phyloP scores from a whole-genome alignment of 2,888 invertebrate species.

The Parapristionchus giblindavisi region DNA sequence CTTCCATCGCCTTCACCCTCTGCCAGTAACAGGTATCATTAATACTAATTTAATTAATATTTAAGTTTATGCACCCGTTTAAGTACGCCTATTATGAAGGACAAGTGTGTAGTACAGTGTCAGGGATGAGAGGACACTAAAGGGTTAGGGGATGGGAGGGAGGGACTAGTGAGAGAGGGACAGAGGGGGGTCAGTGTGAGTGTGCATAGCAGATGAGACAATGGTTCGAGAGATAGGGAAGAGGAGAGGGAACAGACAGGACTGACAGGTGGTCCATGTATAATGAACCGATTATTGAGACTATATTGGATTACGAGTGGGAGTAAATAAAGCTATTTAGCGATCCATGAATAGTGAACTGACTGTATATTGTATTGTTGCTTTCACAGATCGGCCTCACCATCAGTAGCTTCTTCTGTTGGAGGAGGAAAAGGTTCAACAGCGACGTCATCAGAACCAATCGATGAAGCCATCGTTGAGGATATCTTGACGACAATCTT shows the following conservation, averaged over 20 bases:
- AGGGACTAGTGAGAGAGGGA: neutral
- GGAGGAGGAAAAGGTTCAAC: neutral
- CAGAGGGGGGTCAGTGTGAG: neutral
- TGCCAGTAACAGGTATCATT: too few species aligned
- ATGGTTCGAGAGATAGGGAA: neutral
- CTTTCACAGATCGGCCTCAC: too few species aligned
- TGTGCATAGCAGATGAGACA: neutral
- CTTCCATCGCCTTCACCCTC: too few species aligned
- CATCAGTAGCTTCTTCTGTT: neutral
- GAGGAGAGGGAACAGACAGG: neutral
- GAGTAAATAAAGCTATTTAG: neutral
- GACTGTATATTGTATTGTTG: too few species aligned
- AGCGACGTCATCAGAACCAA: neutral
- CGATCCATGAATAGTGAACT: neutral
- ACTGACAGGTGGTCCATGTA: neutral
- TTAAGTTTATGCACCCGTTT: too few species aligned
- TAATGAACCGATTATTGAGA: neutral
- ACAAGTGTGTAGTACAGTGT: neutral
- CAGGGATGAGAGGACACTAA: neutral
- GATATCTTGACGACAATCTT: slow-evolving; percentile 88
- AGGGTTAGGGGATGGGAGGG: neutral
- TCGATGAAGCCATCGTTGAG: slow-evolving; percentile 76
- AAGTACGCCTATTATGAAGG: too few species aligned
- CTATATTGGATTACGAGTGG: neutral
- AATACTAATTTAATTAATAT: too few species aligned